phyloP scores from a whole-genome alignment of 2,113 vertebrate species.

The Tragelaphus imberbis region DNA sequence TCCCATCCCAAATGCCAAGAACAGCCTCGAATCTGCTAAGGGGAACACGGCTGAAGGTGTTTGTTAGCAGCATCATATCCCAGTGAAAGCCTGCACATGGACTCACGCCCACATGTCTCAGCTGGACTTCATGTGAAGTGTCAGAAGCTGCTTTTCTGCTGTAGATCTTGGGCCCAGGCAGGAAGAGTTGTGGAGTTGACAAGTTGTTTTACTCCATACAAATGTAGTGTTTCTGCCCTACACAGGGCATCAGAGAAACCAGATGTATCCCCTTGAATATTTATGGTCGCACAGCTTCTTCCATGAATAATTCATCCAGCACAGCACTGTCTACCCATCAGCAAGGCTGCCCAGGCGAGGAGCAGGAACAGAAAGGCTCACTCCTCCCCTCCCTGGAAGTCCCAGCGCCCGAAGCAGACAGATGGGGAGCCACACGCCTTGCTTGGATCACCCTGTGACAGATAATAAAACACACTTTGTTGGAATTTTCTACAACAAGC shows the following conservation, averaged over 20 bases:
- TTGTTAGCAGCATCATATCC: not conserved
- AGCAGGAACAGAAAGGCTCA: not conserved
- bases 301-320: constrained; percentile 56
- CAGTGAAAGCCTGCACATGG: fast-evolving
- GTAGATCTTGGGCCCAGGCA: not conserved
- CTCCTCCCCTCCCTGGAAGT: not conserved
- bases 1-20: not conserved
- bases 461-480: constrained; percentile 8
- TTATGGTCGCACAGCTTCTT: constrained; percentile 45
- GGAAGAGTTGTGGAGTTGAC: constrained; percentile 7
- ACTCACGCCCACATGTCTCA: fast-evolving
- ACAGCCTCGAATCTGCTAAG: fast-evolving
- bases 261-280: constrained; percentile 53
- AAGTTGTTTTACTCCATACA: not conserved
- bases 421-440: constrained; percentile 12
- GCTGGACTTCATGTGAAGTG: not conserved
- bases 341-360: not conserved
- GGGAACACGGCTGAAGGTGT: fast-evolving
- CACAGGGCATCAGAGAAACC: constrained; percentile 6
- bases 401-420: not conserved
- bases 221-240: constrained; percentile 5
- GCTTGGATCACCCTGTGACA: not conserved
- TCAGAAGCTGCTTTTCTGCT: not conserved
- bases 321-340: not conserved
- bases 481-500: constrained; percentile 32